Conservation (phyloP, 2,888 invertebrate genomes). For the Sphaerophoria taeniata region DNA sequence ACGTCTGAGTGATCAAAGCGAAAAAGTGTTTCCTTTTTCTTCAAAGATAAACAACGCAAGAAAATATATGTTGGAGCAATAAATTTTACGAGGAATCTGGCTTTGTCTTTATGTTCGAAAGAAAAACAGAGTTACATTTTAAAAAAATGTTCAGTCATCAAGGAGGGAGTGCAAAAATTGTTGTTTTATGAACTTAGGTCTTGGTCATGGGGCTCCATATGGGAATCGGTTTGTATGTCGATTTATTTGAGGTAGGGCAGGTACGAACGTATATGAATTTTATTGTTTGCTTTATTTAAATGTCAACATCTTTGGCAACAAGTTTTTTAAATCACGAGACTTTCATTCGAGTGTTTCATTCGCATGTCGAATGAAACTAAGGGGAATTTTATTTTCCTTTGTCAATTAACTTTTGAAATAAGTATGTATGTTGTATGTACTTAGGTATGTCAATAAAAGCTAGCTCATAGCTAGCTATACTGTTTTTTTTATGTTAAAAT, state of each 20-base stretch:
- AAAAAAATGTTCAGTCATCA: constrained; percentile 14
- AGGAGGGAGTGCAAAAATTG: background rate
- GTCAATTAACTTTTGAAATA: too few species aligned
- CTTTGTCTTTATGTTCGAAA: constrained; percentile 26
- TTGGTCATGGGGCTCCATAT: too few species aligned
- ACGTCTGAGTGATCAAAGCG: constrained; percentile 64
- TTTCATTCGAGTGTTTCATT: too few species aligned
- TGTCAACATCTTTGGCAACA: background rate
- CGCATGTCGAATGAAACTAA: too few species aligned
- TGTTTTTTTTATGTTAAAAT: too few species aligned
- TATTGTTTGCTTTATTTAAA: too few species aligned
- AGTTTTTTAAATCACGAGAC: background rate
- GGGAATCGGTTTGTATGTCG: too few species aligned
- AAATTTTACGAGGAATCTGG: constrained; percentile 52
- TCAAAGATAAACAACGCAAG: constrained; percentile 49
- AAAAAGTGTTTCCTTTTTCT: constrained; percentile 14
- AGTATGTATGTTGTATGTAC: too few species aligned
- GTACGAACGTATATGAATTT: background rate
- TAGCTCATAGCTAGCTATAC: too few species aligned
- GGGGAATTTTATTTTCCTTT: too few species aligned
- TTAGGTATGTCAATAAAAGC: too few species aligned
- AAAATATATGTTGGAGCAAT: constrained; percentile 25
- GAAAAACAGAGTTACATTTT: background rate
- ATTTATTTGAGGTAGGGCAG: background rate
- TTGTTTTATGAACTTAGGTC: constrained; percentile 21